Percentiles rank a stretch among this genome's conserved stretches.
Evolutionary conservation across 2,888 invertebrate genomes (phyloP).

Genomic region (Drosophila meridiana): DNA sequence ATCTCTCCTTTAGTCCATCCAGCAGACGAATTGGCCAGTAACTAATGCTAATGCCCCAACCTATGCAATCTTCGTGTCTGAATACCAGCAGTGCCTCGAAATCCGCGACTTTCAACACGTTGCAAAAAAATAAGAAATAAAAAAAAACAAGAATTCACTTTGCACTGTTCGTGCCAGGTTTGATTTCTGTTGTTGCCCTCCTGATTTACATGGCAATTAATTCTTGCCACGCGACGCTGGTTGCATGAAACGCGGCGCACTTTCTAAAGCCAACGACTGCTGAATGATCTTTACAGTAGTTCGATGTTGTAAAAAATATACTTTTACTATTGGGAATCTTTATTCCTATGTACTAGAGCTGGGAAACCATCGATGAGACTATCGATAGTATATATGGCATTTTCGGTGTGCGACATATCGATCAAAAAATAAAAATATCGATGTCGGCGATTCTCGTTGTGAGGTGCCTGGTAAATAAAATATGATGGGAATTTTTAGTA

Average conservation of each 20-base stretch:
- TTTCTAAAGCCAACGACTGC: constrained; percentile 19
- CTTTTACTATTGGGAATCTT: neutral
- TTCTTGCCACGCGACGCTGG: constrained; percentile 68
- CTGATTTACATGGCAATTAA: constrained; percentile 68
- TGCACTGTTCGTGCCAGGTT: constrained; percentile 49
- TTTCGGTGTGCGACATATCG: too few relatives aligned
- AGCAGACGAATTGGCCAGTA: constrained; percentile 13
- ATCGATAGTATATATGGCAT: too few relatives aligned
- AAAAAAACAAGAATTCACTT: constrained; percentile 44
- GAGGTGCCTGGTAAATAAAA: too few relatives aligned
- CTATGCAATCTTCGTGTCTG: constrained; percentile 38
- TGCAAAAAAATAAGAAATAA: neutral
- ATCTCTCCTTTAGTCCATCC: constrained; percentile 6
- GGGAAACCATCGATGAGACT: too few relatives aligned
- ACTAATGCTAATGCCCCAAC: constrained; percentile 23
- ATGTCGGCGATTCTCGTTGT: too few relatives aligned
- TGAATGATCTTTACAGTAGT: constrained; percentile 24
- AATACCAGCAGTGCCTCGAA: constrained; percentile 22
- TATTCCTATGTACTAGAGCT: neutral
- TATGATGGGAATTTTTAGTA: too few relatives aligned
- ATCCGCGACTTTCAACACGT: constrained; percentile 55
- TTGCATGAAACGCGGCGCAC: constrained; percentile 33
- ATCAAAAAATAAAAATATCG: too few relatives aligned
- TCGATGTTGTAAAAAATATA: neutral
- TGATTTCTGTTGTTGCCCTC: constrained; percentile 38